These are phyloP conservation scores for Strigamia transsilvanica DNA, from an alignment of 2,888 invertebrate genomes.

Conservation along the genomic window DNA sequence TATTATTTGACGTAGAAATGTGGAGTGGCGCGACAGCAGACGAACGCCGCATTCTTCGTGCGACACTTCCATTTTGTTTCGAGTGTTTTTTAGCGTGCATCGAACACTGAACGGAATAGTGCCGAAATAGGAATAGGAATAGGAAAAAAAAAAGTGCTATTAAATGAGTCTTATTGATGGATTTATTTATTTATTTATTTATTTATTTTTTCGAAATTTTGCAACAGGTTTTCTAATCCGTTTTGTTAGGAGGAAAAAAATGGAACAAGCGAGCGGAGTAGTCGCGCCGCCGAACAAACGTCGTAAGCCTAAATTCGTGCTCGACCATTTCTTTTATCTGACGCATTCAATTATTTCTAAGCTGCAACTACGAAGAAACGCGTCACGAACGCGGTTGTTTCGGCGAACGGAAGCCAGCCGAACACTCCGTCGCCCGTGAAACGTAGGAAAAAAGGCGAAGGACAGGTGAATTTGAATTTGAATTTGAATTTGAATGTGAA, in stretches of 20 bases:
- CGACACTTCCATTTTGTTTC: no score
- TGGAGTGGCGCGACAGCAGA: neutral
- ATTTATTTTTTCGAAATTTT: neutral
- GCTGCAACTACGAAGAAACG: neutral
- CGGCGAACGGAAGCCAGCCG: neutral
- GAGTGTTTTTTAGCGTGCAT: no score
- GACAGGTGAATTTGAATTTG: neutral
- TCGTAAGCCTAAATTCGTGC: conserved; percentile 2
- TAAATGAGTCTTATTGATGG: no score
- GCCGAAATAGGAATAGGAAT: no score
- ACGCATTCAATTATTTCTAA: neutral
- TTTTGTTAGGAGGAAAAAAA: neutral
- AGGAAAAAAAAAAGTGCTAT: no score
- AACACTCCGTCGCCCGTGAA: conserved; percentile 23
- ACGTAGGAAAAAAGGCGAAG: conserved; percentile 25
- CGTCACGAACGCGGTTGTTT: neutral
- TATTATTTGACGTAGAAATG: neutral
- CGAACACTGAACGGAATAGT: no score
- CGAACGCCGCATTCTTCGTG: no score
- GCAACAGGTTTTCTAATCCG: neutral
- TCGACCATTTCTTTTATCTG: no score
- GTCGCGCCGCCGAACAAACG: conserved; percentile 17
- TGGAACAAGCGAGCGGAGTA: neutral
- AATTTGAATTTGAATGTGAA: no score
- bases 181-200: no score